These are phyloP conservation scores for Himalopsyche kuldschensis DNA, from an alignment of 2,888 invertebrate genomes.

Conservation along the genomic window DNA sequence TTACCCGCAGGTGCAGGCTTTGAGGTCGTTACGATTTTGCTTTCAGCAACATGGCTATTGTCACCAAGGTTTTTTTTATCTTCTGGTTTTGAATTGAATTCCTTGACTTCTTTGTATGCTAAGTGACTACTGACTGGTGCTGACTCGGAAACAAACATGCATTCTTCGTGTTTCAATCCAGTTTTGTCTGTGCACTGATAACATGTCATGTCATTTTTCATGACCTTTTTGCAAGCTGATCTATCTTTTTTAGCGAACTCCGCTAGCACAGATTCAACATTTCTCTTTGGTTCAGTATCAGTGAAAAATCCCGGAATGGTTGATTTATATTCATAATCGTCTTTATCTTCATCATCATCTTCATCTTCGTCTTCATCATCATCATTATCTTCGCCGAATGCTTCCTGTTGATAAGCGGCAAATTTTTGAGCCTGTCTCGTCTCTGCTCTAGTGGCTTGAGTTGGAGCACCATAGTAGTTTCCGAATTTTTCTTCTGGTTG, in stretches of 20 bases:
- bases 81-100: slow-evolving; percentile 58
- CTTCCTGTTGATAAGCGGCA: slow-evolving; percentile 32
- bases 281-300: slow-evolving; percentile 63
- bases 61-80: slow-evolving; percentile 44
- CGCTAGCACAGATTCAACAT: slow-evolving; percentile 71
- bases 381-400: slow-evolving; percentile 11
- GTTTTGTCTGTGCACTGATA: slow-evolving; percentile 70
- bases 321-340: slow-evolving; percentile 53
- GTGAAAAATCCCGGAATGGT: slow-evolving; percentile 56
- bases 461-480: slow-evolving; percentile 17
- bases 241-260: slow-evolving; percentile 74
- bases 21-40: slow-evolving; percentile 51
- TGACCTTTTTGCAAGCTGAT: slow-evolving; percentile 70
- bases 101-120: slow-evolving; percentile 68
- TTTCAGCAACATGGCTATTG: slow-evolving; percentile 51
- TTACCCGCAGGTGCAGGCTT: slow-evolving; percentile 44
- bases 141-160: slow-evolving; percentile 74
- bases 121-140: slow-evolving; percentile 66
- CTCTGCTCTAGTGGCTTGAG: slow-evolving; percentile 21
- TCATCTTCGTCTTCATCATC: slow-evolving; percentile 22
- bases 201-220: slow-evolving; percentile 76
- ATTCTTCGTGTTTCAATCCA: slow-evolving; percentile 75
- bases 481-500: slow-evolving; percentile 14
- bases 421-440: slow-evolving; percentile 49
- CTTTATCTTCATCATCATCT: slow-evolving; percentile 19